phyloP scores from a whole-genome alignment of 2,113 vertebrate species.

The Platysternon megacephalum region DNA sequence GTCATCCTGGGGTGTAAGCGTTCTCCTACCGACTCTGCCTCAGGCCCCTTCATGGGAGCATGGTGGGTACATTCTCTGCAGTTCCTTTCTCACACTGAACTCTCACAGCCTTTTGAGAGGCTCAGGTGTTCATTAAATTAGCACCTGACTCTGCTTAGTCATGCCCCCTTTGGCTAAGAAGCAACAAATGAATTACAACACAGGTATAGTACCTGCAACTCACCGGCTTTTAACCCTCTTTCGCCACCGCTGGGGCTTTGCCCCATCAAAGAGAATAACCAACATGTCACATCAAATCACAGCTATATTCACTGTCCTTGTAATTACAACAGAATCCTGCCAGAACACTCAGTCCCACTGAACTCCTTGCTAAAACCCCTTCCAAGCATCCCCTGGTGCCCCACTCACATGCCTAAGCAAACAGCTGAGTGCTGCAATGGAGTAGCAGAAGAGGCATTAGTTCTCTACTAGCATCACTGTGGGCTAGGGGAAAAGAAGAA shows the following conservation, averaged over 20 bases:
- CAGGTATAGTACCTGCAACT: background rate
- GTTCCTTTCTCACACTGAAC: background rate
- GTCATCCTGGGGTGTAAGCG: background rate
- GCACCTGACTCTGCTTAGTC: background rate
- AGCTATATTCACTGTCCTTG: slow-evolving; percentile 7
- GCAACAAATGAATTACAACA: background rate
- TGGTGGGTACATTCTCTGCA: background rate
- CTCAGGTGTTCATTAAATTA: background rate
- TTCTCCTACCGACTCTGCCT: background rate
- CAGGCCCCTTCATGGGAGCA: background rate
- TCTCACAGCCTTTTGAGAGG: background rate
- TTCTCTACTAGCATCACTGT: background rate
- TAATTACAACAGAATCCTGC: background rate
- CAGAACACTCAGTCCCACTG: background rate
- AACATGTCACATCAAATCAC: background rate
- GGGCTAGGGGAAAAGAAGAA: slow-evolving; percentile 14
- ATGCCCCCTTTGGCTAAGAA: background rate
- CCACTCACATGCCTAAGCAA: background rate
- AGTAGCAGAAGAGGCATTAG: background rate
- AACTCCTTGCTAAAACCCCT: background rate
- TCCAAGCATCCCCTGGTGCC: background rate
- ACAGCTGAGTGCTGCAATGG: background rate
- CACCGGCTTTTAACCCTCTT: too few species aligned
- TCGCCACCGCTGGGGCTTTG: too few species aligned
- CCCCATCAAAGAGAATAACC: slow-evolving; percentile 46